phyloP scores from a whole-genome alignment of 2,113 vertebrate species.

The Grammomys surdaster region DNA sequence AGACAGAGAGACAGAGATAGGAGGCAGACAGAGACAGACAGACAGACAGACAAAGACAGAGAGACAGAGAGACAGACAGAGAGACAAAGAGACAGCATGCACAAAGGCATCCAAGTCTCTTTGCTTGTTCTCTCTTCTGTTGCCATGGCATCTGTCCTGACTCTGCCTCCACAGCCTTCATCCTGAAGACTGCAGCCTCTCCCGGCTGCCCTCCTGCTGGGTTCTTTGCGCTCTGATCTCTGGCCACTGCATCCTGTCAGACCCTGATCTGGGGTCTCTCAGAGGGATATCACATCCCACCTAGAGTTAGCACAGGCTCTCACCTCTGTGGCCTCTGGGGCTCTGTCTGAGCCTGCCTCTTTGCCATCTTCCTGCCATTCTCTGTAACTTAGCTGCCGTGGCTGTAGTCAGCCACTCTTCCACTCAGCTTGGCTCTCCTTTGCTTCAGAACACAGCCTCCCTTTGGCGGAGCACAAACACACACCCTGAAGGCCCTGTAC shows the following conservation, averaged over 20 bases:
- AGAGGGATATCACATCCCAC: neutral
- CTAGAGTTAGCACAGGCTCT: neutral
- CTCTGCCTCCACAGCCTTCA: neutral
- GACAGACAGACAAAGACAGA: no score
- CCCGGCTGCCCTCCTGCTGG: neutral
- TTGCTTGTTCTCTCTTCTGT: neutral
- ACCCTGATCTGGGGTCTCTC: neutral
- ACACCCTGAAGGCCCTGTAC: neutral
- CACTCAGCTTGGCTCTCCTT: neutral
- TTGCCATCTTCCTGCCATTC: neutral
- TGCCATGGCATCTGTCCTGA: neutral
- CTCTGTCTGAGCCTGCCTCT: neutral
- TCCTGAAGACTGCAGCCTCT: neutral
- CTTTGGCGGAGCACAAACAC: neutral
- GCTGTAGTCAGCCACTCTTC: no score
- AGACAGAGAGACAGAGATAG: neutral
- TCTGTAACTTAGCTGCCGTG: neutral
- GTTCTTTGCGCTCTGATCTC: neutral
- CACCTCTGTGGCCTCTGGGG: neutral
- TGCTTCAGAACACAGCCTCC: neutral
- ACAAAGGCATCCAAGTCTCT: neutral
- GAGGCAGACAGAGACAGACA: neutral
- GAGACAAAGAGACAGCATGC: neutral
- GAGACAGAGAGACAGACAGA: neutral
- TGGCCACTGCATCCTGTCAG: neutral